Evolutionary conservation across 64 coral and sea anemone genomes (phyloP), one percentile per base, ranked within the genome.

Genomic region (Montipora foliosa): DNA sequence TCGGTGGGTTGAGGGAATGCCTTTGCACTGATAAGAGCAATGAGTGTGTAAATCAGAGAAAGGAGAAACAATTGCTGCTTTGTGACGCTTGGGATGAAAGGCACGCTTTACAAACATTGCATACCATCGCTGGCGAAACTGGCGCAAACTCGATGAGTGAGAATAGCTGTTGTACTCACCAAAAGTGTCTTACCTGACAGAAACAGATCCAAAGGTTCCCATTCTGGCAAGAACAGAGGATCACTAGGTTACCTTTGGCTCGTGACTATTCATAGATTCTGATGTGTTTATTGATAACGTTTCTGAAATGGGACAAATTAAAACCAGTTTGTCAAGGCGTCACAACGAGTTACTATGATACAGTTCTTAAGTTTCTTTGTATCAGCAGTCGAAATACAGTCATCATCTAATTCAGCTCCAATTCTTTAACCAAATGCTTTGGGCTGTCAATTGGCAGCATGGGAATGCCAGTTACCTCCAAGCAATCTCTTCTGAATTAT

Each of bases 41-140:
- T 78, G 8, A 99, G 92, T 0, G 95, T 99, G 25, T 89, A 99
- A 9, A 96, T n/a, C 48, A 99, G 50, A 3, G 98, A 95, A 7
- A 99, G 74, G 0, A 96, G 64, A 24, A 99, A 99, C n/a, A 69
- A 99, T 80, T 0, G 98, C 87, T 47, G 87, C 84, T 53, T 96
- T 96, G 80, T 99, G 89, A 4, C 98, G 78, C 11, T 92, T 96
- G 44, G 98, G 94, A 74, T 99, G 92, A 45, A 99, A 68, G 2
- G 94, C 21, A 2, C 91, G 84, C 29, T 99, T 99, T 8, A 92
- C 53, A 80, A 99, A 99, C 98, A 99, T 99, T 14, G 98, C 98
- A 71, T 77, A 84, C 98, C 98, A 99, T 50, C 95, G 95, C 67
- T 99, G 98, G n/a, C 88, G 77, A 52, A 48, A 60, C 49, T 96